phyloP scores from a whole-genome alignment of 2,888 invertebrate species.

The Pollenia angustigena region DNA sequence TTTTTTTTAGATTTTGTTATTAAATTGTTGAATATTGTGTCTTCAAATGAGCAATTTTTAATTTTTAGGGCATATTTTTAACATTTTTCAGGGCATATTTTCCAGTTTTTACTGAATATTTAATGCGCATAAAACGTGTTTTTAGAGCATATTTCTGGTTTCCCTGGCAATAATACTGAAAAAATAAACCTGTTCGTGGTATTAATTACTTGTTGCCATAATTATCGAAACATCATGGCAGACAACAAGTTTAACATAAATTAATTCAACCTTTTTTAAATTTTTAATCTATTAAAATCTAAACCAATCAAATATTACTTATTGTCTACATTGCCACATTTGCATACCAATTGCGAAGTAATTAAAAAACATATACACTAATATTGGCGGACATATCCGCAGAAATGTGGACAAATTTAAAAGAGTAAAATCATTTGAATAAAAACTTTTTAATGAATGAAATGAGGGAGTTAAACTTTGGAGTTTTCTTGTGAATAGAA shows the following conservation, averaged over 20 bases:
- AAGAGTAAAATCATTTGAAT: not conserved
- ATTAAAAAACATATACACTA: slow-evolving; percentile 57
- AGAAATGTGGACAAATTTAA: not conserved
- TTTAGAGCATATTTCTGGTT: too few relatives aligned
- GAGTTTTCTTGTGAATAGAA: too few relatives aligned
- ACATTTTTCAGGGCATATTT: too few relatives aligned
- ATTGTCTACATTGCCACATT: slow-evolving; percentile 35
- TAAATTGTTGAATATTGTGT: too few relatives aligned
- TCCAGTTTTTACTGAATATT: too few relatives aligned
- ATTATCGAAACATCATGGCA: slow-evolving; percentile 67
- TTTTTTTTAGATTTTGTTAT: too few relatives aligned
- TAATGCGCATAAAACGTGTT: too few relatives aligned
- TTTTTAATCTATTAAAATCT: slow-evolving; percentile 70
- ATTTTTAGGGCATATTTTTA: too few relatives aligned
- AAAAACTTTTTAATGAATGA: too few relatives aligned
- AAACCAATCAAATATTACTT: slow-evolving; percentile 65
- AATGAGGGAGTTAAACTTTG: too few relatives aligned
- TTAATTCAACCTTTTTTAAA: slow-evolving; percentile 64
- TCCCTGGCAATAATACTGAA: not conserved
- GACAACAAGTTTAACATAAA: slow-evolving; percentile 54
- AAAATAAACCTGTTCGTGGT: slow-evolving; percentile 46
- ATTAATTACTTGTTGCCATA: slow-evolving; percentile 64
- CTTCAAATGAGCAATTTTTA: too few relatives aligned
- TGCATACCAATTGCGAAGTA: slow-evolving; percentile 63
- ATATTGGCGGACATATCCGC: not conserved